phyloP scores from a whole-genome alignment of 1,140 invertebrate species.

The Agraylea sexmaculata region DNA sequence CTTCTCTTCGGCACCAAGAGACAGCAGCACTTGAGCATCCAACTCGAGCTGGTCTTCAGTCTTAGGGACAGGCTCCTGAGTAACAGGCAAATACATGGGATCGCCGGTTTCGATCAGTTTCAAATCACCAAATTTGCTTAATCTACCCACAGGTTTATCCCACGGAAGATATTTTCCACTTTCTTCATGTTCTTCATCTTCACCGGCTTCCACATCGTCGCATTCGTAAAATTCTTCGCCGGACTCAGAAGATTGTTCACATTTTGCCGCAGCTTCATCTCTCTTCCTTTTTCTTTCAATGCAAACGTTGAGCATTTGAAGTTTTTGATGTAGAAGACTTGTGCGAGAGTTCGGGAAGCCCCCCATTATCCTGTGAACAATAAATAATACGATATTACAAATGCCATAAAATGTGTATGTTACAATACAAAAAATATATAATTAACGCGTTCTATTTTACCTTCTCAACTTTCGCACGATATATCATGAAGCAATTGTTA shows the following conservation, averaged over 20 bases:
- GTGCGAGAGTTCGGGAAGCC: constrained; percentile 74
- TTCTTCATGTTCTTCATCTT: constrained; percentile 41
- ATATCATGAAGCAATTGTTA: too few relatives aligned
- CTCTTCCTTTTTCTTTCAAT: constrained; percentile 64
- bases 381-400: too few relatives aligned
- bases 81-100: constrained; percentile 75
- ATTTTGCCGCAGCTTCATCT: constrained; percentile 28
- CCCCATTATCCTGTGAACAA: constrained; percentile 52
- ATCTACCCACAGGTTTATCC: constrained; percentile 61
- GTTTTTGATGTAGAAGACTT: constrained; percentile 89
- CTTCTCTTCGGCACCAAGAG: constrained; percentile 73
- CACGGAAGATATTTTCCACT: constrained; percentile 43
- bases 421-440: too few relatives aligned
- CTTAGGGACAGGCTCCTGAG: constrained; percentile 90
- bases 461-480: too few relatives aligned
- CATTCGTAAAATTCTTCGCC: constrained; percentile 85
- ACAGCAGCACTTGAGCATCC: constrained; percentile 79
- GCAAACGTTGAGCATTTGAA: constrained; percentile 95
- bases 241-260: constrained; percentile 40
- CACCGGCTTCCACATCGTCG: too few relatives aligned
- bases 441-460: too few relatives aligned
- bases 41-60: constrained; percentile 94
- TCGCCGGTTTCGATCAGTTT: constrained; percentile 57
- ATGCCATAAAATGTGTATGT: too few relatives aligned
- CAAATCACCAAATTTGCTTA: constrained; percentile 53